Conservation (phyloP, 2,797 vertebrate species). For the Enteromius afrohamiltoni region DNA sequence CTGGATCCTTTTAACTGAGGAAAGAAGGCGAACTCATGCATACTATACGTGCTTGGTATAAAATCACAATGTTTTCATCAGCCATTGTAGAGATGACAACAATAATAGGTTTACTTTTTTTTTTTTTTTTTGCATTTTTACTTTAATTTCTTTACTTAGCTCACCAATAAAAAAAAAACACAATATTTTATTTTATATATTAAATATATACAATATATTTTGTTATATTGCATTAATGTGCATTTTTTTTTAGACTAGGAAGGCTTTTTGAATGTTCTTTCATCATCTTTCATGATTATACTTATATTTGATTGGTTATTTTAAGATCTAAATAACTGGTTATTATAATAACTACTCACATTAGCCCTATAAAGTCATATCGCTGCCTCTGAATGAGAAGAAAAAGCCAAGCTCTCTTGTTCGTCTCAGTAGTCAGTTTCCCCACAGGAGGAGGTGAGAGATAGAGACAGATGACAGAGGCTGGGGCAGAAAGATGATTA, state of each 20-base stretch:
- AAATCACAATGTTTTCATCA: not conserved
- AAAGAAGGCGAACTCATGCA: not conserved
- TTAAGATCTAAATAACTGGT: not conserved
- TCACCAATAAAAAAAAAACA: not conserved
- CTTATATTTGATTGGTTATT: not conserved
- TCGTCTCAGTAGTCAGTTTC: conserved; percentile 37
- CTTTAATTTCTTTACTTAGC: not conserved
- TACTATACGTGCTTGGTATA: not conserved
- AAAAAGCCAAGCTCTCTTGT: conserved; percentile 35
- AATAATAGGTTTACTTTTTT: not conserved
- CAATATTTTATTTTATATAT: no score
- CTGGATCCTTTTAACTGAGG: conserved; percentile 3
- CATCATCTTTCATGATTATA: not conserved
- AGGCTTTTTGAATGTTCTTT: not conserved
- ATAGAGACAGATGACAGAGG: conserved; percentile 59
- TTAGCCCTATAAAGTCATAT: not conserved
- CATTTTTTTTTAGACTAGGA: not conserved
- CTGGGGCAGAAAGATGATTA: conserved; percentile 82
- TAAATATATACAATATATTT: no score
- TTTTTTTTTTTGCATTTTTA: not conserved
- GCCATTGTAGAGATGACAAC: not conserved
- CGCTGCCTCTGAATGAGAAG: conserved; percentile 27
- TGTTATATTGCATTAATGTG: not conserved
- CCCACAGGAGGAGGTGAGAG: conserved; percentile 16
- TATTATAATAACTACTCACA: not conserved